Evolutionary conservation across 1,140 invertebrate species (phyloP).

Genomic region (Drosophila rufa): DNA sequence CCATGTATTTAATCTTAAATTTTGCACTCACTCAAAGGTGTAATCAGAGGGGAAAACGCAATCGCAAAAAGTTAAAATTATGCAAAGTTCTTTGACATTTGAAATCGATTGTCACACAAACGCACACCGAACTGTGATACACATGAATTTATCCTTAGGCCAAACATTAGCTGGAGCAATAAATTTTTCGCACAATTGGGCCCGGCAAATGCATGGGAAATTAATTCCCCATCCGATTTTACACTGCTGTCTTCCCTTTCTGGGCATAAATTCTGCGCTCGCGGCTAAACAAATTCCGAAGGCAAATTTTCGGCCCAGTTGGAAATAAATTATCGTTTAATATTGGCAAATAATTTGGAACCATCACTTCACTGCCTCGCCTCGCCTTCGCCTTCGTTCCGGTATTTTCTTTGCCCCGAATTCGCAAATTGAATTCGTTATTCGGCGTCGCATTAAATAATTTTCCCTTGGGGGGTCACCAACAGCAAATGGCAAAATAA

Average conservation of each 20-base stretch:
- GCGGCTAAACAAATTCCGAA: conserved; percentile 73
- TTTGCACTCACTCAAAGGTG: conserved; percentile 50
- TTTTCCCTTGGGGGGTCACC: conserved; percentile 46
- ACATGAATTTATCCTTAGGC: conserved; percentile 63
- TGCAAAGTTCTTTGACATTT: conserved; percentile 49
- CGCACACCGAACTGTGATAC: not conserved
- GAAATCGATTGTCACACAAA: conserved; percentile 28
- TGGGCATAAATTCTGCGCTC: conserved; percentile 69
- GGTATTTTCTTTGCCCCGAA: conserved; percentile 26
- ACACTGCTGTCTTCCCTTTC: conserved; percentile 35
- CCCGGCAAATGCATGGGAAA: conserved; percentile 73
- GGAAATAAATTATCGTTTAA: conserved; percentile 83
- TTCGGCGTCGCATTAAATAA: conserved; percentile 49
- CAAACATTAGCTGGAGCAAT: conserved; percentile 76
- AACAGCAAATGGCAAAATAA: conserved; percentile 59
- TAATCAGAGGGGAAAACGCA: conserved; percentile 38
- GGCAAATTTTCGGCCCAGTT: conserved; percentile 54
- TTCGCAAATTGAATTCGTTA: conserved; percentile 76
- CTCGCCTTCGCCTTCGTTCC: conserved; percentile 9
- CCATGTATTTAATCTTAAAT: conserved; percentile 27
- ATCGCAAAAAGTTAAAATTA: conserved; percentile 60
- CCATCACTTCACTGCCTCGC: conserved; percentile 34
- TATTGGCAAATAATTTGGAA: conserved; percentile 77
- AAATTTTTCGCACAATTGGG: conserved; percentile 79
- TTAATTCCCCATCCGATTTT: conserved; percentile 80